These are phyloP conservation scores for Halyomorpha halys DNA, from an alignment of 1,140 invertebrate genomes.

Conservation along the genomic window DNA sequence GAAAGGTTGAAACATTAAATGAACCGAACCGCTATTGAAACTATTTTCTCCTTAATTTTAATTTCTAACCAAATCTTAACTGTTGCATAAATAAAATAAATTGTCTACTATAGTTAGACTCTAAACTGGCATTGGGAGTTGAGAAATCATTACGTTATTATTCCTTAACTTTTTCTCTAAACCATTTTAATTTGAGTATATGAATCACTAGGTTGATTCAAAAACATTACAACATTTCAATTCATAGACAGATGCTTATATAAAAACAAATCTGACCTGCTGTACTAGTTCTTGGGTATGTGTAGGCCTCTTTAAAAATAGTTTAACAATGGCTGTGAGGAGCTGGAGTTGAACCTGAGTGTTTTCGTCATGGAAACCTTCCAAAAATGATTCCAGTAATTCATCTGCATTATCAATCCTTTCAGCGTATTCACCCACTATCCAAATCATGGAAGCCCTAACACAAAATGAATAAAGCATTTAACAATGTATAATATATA, in stretches of 20 bases:
- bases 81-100: too few species aligned
- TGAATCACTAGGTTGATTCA: too few species aligned
- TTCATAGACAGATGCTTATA: background rate
- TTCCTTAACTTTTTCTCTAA: too few species aligned
- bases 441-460: constrained; percentile 99
- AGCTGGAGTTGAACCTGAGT: constrained; percentile 96
- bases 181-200: too few species aligned
- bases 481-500: constrained; percentile 16
- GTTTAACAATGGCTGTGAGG: constrained; percentile 94
- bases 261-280: constrained; percentile 37
- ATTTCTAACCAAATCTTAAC: too few species aligned
- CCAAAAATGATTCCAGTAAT: constrained; percentile 92
- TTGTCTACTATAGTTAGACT: too few species aligned
- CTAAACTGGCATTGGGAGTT: too few species aligned
- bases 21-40: too few species aligned
- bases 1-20: too few species aligned
- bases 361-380: constrained; percentile 99
- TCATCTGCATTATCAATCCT: constrained; percentile 99
- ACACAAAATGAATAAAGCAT: constrained; percentile 29
- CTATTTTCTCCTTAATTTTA: too few species aligned
- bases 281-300: constrained; percentile 98
- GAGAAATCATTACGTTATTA: too few species aligned
- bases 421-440: constrained; percentile 98
- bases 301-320: constrained; percentile 94
- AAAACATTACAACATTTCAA: too few species aligned